A percentile compares a stretch with the other conserved stretches of the same genome.
These are phyloP conservation scores for Zoanthus solanderi DNA, from an alignment of 92 coral and sea anemone species.

Conservation along the genomic window DNA sequence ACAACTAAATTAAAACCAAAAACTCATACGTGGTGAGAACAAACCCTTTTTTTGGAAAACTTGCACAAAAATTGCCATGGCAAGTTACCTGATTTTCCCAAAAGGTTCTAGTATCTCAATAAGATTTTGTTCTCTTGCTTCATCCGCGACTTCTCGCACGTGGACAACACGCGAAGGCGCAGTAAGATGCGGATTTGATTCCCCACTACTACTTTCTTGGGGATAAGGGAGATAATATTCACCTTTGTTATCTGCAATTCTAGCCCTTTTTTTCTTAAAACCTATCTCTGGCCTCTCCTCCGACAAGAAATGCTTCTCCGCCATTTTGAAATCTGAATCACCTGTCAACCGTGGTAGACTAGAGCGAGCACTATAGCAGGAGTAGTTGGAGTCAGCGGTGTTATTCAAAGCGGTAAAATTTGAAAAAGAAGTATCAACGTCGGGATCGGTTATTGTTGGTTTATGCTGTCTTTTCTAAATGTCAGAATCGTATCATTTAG, in stretches of 20 bases:
- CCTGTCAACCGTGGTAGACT: conserved; percentile 22
- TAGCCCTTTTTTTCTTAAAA: conserved; percentile 31
- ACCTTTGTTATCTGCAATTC: not conserved
- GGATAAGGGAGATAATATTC: not conserved
- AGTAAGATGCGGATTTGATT: conserved; percentile 75
- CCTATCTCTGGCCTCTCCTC: conserved; percentile 17
- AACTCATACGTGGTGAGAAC: not conserved
- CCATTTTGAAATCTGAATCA: conserved; percentile 57
- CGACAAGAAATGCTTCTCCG: conserved; percentile 78
- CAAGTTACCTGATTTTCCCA: conserved; percentile 78
- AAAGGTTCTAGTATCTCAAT: conserved; percentile 74
- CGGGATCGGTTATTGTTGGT: conserved; percentile 2
- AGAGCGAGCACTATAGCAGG: not conserved
- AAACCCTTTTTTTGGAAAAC: not conserved
- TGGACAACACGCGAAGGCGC: conserved; percentile 96
- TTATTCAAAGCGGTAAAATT: conserved; percentile 72
- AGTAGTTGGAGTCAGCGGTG: conserved; percentile 28
- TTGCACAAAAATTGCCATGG: not conserved
- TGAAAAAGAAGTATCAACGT: conserved; percentile 66
- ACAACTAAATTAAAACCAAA: conserved; percentile 67
- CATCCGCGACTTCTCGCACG: conserved; percentile 94
- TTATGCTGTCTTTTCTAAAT: conserved; percentile 16
- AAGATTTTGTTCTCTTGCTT: conserved; percentile 92
- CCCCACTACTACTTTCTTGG: not conserved
- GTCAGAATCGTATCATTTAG: conserved; percentile 1